Conservation (phyloP, 2,888 invertebrate species). For the Melinopterus prodromus region DNA sequence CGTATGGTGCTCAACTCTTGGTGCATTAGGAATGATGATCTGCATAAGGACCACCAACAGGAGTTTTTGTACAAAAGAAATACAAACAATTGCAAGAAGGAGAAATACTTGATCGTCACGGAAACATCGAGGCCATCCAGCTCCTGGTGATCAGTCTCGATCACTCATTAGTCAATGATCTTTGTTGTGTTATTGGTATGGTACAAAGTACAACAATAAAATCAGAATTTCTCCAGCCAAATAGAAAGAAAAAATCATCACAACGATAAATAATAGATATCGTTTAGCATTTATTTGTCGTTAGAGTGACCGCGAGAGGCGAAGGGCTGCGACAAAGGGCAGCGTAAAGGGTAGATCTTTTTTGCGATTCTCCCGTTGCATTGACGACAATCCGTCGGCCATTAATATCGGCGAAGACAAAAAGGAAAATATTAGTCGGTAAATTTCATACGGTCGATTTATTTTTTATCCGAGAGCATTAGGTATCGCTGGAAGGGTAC, state of each 20-base stretch:
- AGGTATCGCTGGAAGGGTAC: conserved; percentile 5
- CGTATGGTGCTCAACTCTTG: too few relatives aligned
- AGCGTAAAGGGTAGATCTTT: neutral
- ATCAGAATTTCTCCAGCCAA: neutral
- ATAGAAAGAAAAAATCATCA: neutral
- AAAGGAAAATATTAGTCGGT: conserved; percentile 5
- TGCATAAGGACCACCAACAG: too few relatives aligned
- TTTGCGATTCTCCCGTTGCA: neutral
- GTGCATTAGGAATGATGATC: too few relatives aligned
- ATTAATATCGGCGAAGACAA: neutral
- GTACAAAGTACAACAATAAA: neutral
- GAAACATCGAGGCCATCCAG: too few relatives aligned
- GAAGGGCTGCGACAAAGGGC: neutral
- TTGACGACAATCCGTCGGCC: neutral
- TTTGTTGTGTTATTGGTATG: too few relatives aligned
- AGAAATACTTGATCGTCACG: too few relatives aligned
- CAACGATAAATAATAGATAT: neutral
- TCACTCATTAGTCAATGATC: too few relatives aligned
- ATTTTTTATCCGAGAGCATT: conserved; percentile 19
- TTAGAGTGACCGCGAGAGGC: neutral
- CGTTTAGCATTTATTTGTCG: conserved; percentile 4
- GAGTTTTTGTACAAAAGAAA: too few relatives aligned
- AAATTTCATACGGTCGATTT: conserved; percentile 23
- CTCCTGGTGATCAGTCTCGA: too few relatives aligned
- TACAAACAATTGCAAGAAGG: too few relatives aligned